Evolutionary conservation across 2,888 invertebrate species (phyloP).

Genomic region (Philhelius pedissequus): DNA sequence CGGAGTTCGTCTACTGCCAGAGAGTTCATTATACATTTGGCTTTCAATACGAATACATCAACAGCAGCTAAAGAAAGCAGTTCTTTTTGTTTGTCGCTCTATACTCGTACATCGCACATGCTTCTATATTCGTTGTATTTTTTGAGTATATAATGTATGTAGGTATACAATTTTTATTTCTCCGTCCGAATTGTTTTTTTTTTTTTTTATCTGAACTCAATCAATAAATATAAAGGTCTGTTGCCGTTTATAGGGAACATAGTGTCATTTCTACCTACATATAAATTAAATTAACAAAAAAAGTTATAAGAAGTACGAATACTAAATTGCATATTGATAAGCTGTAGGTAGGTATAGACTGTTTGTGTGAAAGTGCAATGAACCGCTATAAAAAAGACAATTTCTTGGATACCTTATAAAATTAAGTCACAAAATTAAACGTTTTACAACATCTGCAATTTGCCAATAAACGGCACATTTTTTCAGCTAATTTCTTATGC

Average conservation of each 20-base stretch:
- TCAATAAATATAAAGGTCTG: neutral
- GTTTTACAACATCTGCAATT: too few relatives aligned
- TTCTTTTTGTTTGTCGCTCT: neutral
- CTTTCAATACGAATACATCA: constrained; percentile 14
- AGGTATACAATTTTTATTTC: neutral
- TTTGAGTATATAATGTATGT: neutral
- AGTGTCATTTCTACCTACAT: too few relatives aligned
- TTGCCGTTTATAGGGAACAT: neutral
- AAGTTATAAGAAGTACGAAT: too few relatives aligned
- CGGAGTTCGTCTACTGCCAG: neutral
- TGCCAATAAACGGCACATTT: too few relatives aligned
- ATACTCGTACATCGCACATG: neutral
- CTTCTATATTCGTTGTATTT: neutral
- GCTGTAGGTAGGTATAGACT: too few relatives aligned
- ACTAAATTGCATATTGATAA: too few relatives aligned
- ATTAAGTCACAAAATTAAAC: too few relatives aligned
- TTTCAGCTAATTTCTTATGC: too few relatives aligned
- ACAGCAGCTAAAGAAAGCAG: neutral
- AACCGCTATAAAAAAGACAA: too few relatives aligned
- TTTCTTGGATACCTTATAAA: too few relatives aligned
- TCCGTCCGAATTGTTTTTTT: neutral
- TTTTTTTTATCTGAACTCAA: neutral
- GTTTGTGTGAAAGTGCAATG: too few relatives aligned
- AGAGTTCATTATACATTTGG: constrained; percentile 49
- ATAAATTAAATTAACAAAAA: too few relatives aligned